Conservation (phyloP, 2,888 invertebrate genomes). For the Apamea epomidion region DNA sequence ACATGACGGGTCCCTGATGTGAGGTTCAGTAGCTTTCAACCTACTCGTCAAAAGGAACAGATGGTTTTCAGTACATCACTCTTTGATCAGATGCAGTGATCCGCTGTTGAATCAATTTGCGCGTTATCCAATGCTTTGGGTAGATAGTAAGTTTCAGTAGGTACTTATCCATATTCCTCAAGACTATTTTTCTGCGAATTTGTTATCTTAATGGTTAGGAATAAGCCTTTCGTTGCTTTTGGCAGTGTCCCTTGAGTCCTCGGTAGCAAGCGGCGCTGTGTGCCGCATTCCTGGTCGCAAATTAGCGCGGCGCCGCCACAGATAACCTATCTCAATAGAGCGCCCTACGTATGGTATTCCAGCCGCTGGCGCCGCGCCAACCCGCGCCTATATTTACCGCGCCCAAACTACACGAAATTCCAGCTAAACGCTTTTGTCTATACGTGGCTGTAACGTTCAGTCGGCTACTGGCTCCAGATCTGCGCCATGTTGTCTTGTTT, state of each 20-base stretch:
- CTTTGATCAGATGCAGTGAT: neutral
- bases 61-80: neutral
- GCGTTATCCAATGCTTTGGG: neutral
- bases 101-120: neutral
- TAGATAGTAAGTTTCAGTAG: neutral
- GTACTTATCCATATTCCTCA: neutral
- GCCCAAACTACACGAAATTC: slow-evolving; percentile 52
- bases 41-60: neutral
- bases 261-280: neutral
- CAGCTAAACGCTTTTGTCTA: slow-evolving; percentile 59
- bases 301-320: slow-evolving; percentile 44
- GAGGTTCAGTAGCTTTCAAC: neutral
- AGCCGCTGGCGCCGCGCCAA: slow-evolving; percentile 65
- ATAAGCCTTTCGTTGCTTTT: neutral
- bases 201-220: neutral
- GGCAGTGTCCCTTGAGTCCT: slow-evolving; percentile 3
- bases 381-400: slow-evolving; percentile 63
- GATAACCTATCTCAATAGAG: slow-evolving; percentile 68
- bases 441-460: slow-evolving; percentile 43
- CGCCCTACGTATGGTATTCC: slow-evolving; percentile 67
- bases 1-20: neutral
- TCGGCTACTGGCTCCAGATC: slow-evolving; percentile 29
- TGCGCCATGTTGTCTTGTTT: slow-evolving; percentile 10
- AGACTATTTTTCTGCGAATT: neutral
- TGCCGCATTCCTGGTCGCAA: slow-evolving; percentile 47